These are phyloP conservation scores for Crypturellus undulatus DNA, from an alignment of 2,113 vertebrate genomes.

Conservation along the genomic window DNA sequence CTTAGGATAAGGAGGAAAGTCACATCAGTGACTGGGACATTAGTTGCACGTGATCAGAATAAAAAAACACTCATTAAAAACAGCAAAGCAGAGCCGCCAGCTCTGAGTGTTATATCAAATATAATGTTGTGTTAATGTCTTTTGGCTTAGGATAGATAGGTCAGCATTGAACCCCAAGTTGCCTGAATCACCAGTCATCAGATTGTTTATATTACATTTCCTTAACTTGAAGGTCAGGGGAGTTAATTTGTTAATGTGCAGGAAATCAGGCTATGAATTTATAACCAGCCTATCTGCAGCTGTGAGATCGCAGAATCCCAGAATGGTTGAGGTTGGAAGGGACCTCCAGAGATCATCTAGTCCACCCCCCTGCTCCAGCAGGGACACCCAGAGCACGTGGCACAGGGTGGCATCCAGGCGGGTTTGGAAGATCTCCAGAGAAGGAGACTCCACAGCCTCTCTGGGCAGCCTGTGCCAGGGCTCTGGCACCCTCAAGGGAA, in stretches of 20 bases:
- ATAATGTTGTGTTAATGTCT: neutral
- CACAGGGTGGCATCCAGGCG: no score
- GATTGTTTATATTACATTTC: neutral
- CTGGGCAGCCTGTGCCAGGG: no score
- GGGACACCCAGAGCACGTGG: no score
- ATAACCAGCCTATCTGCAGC: neutral
- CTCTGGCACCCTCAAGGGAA: no score
- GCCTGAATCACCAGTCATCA: neutral
- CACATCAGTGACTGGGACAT: neutral
- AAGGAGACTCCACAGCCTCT: no score
- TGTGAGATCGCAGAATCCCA: neutral
- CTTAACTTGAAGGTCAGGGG: neutral
- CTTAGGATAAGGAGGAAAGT: neutral
- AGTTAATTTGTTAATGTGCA: neutral
- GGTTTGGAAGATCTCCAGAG: no score
- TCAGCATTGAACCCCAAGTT: neutral
- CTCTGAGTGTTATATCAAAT: accelerated
- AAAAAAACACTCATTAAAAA: neutral
- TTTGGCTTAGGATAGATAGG: neutral
- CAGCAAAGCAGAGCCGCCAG: neutral
- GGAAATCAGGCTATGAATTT: neutral
- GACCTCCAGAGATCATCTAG: no score
- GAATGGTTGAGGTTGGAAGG: no score
- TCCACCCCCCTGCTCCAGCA: no score
- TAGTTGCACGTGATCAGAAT: neutral